These are phyloP conservation scores for Asteroscopus sphinx DNA, from an alignment of 2,888 invertebrate genomes.

Conservation along the genomic window DNA sequence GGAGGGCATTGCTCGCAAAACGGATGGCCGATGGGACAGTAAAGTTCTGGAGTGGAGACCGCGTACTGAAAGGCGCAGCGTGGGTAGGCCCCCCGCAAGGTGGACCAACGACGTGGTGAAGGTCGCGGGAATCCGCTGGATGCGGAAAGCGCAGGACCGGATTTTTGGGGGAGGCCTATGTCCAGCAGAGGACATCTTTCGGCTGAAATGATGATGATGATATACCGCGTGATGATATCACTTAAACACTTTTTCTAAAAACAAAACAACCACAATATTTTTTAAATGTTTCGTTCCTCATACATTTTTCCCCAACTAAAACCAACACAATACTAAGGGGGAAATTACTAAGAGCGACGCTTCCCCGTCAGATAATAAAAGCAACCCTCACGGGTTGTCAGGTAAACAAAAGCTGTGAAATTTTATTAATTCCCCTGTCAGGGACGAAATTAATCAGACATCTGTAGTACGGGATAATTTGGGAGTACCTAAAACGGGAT, in stretches of 20 bases:
- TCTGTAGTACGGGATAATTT: slow-evolving; percentile 26
- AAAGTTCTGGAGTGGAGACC: no score
- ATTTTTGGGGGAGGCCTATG: no score
- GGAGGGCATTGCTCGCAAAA: no score
- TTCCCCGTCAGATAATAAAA: slow-evolving; percentile 30
- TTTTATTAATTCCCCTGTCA: slow-evolving; percentile 42
- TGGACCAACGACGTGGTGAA: no score
- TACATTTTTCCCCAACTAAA: slow-evolving; percentile 21
- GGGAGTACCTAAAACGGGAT: slow-evolving; percentile 10
- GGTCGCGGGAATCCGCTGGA: no score
- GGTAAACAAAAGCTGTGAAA: slow-evolving; percentile 44
- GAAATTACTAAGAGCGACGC: slow-evolving; percentile 29
- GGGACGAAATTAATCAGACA: slow-evolving; percentile 55
- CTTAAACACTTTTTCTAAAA: neutral
- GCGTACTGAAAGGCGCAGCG: no score
- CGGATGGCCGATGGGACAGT: no score
- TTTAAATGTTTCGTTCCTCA: slow-evolving; percentile 18
- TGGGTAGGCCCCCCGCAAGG: no score
- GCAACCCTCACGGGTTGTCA: slow-evolving; percentile 28
- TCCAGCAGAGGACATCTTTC: no score
- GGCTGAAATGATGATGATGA: no score
- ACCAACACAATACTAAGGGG: slow-evolving; percentile 23
- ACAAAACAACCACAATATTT: slow-evolving; percentile 19
- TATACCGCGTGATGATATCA: neutral
- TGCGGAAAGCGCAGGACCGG: no score